Conservation (phyloP, 2,113 vertebrate genomes). For the Herpailurus yagouaroundi region DNA sequence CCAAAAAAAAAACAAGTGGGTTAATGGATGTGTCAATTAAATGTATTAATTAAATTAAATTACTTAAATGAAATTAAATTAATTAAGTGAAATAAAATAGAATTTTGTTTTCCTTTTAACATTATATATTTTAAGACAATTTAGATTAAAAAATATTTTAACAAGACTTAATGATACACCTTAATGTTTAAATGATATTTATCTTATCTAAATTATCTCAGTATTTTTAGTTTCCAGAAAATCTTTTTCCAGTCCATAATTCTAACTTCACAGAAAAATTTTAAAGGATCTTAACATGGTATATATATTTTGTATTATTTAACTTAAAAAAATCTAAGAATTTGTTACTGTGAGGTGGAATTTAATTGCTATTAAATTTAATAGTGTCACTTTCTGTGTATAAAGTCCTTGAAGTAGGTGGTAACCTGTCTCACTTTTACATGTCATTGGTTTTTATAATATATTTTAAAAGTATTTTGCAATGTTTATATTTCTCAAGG, state of each 20-base stretch:
- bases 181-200: neutral
- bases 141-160: neutral
- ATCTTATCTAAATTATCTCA: neutral
- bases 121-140: neutral
- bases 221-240: neutral
- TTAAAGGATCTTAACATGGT: neutral
- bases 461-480: neutral
- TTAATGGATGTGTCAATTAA: neutral
- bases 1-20: neutral
- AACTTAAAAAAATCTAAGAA: neutral
- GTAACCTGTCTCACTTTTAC: neutral
- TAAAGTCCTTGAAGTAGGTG: neutral
- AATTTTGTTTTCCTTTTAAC: neutral
- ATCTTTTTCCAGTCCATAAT: neutral
- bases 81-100: neutral
- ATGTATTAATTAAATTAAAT: neutral
- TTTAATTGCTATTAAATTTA: neutral
- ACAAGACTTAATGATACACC: neutral
- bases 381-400: neutral
- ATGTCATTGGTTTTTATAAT: neutral
- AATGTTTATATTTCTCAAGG: neutral
- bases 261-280: neutral
- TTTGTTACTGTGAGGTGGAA: neutral
- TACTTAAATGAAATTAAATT: neutral
- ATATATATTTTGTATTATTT: neutral